Base-by-base conservation (phyloP, 2,888 invertebrate species). In the Nebria brevicollis region DNA sequence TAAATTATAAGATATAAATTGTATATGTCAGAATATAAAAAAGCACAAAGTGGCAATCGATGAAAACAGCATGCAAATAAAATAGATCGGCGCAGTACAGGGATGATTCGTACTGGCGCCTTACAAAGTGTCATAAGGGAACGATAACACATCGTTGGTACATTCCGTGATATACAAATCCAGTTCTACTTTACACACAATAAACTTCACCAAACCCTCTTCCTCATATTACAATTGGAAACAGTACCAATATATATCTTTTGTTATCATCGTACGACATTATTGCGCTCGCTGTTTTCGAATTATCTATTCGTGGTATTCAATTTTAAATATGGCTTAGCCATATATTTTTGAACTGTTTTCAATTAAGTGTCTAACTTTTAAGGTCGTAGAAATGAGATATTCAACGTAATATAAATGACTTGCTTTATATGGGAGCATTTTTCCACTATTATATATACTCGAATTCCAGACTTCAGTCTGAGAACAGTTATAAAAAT, bases 41-140 rank as follows among this genome's bases (percentile, higher is more conserved):
- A 72, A 73, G 66, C 11, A 75, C 80, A 80, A 80, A 75, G 75
- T 75, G 75, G 75, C 80, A 80, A 80, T 80, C 80, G 80, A 80
- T 80, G 80, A 75, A 75, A 80, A 75, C 75, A 75, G 75, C 80
- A 80, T 70, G 80, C 80, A 80, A 80, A 80, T 80, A 80, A 80
- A 80, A 80, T 80, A 80, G 80, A 80, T 80, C 68, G 79, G 74
- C 79, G 68, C 75, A 75, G 75, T 79, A 75, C 75, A 66, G 79
- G 75, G 75, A 43, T 64, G 42, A 75, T 75, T 70, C 75, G 75
- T 75, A 64, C 26, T 66, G 79, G 66, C 41, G 73, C 73, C n/a
- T 43, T 75, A 75, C 75, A 78, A 80, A 75, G 75, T 43, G 75
- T 43, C 80, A 72, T 75, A 42, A 70, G 80, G 80, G 80, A 75